Base-by-base conservation (phyloP, 2,113 vertebrate genomes). In the Lepisosteus osseus region DNA sequence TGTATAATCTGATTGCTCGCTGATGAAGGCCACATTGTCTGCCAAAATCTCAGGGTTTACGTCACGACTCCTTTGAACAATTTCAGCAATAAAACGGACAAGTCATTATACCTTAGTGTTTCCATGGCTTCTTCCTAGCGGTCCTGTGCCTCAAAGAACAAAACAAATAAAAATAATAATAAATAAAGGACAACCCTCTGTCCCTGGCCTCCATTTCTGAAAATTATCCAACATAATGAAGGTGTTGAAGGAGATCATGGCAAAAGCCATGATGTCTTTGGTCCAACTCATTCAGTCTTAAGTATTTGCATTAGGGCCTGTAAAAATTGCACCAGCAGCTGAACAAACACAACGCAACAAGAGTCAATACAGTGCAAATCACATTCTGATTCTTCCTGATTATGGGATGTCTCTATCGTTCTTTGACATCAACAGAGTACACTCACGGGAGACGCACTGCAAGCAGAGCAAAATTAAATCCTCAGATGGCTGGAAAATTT, bases 271-370 rank as follows among this genome's bases (percentile, higher is more conserved):
- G 47, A 9, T 9, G 47, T 51, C 47, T 6, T 51, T 51, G 47
- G 47, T 5, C 47, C 47, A 5, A 51, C 47, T 51, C 65, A 83
- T 86, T 84, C 77, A 79, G 61, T 12, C 55, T 43, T 14, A 56
- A 4, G 29, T 87, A 83, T 90, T 90, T 90, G 86, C 68, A 65
- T 73, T 86, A 78, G 76, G 81, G 79, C 78, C 83, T 71, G 79
- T 90, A 89, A 91, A 89, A 88, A 77, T 83, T 77, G 74, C 64
- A 80, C 74, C 78, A 82, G 78, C 88, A 90, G 88, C 89, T 90
- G 88, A 83, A 72, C 83, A 90, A 91, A 92, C 79, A 90, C 3
- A 12, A 41, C 13, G 44, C 12, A 45, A 13, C 40, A 17, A 51
- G 13, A 59, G 57, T 59, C 57, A 59, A 59, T 14, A 59, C 11